Base-by-base conservation (phyloP, 2,113 vertebrate species). In the Pluvialis apricaria region DNA sequence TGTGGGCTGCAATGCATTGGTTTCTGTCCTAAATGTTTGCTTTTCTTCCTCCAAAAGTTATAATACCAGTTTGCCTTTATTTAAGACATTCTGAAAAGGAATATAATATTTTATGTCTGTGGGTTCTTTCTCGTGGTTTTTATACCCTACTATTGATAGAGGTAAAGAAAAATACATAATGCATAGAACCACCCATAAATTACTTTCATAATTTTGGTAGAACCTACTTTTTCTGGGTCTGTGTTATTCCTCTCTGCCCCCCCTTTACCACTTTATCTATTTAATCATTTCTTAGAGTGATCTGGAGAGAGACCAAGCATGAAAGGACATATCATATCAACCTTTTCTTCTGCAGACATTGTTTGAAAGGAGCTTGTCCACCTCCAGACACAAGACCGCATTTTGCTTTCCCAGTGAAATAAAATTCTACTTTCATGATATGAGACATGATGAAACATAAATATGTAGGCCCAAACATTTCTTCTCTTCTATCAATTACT, bases 321-420 rank as follows among this genome's bases (percentile, higher is more conserved):
- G 7, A 85, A 91, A 89, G 94, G 25, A 72, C 17, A 45, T 42
- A 58, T 45, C 45, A 15, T 34, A 60, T 69, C 65, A 85, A 72
- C n/a, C 40, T 90, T 92, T 92, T 85, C 40, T 92, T 91, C 83
- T 76, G 42, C 29, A 92, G 66, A 49, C 32, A 36, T 32, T 84
- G 34, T 85, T 92, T 94, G 70, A 92, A 94, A 95, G n/a, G 49
- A 82, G 49, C 70, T 85, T 94, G 92, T 95, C 92, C 73, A 95
- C 86, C 86, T 94, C 86, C 89, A 96, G 86, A 94, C 51, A 77
- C 40, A 91, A 76, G 45, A 54, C 45, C 87, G 49, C 54, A 62
- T 91, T 90, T 89, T 97, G 47, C 89, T 96, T 94, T 94, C 49
- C 54, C n/a, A 51, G 55, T 77, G 79, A 87, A 95, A 95, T 40